Evolutionary conservation across 2,113 vertebrate genomes (phyloP).

Genomic region (Brachyistius frenatus): DNA sequence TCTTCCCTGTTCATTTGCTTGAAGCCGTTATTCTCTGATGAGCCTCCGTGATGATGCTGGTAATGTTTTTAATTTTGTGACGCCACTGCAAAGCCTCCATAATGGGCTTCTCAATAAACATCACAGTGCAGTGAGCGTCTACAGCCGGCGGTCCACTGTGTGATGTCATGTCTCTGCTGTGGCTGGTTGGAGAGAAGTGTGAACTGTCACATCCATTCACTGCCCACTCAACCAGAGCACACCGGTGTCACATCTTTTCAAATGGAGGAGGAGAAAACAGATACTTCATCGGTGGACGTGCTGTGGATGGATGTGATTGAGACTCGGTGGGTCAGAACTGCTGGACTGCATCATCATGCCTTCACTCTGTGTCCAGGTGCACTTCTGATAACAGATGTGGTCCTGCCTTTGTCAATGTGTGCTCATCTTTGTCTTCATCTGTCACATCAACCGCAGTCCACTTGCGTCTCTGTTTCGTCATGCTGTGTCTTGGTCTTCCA

Average conservation of each 20-base stretch:
- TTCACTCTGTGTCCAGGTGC: slow-evolving; percentile 43
- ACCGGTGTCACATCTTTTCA: slow-evolving; percentile 43
- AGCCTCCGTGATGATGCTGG: not conserved
- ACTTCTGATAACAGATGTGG: slow-evolving; percentile 29
- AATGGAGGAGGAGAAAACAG: not conserved
- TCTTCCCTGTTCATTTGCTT: not conserved
- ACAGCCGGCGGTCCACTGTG: slow-evolving; percentile 9
- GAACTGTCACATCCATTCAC: slow-evolving; percentile 52
- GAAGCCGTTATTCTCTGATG: not conserved
- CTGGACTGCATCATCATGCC: slow-evolving; percentile 45
- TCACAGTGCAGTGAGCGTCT: slow-evolving; percentile 15
- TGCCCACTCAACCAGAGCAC: slow-evolving; percentile 53
- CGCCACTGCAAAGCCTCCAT: slow-evolving; percentile 14
- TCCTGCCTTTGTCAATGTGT: slow-evolving; percentile 5
- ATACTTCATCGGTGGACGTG: not conserved
- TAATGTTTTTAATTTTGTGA: slow-evolving; percentile 48
- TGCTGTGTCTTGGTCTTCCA: slow-evolving; percentile 2
- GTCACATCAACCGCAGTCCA: not conserved
- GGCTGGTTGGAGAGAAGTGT: slow-evolving; percentile 35
- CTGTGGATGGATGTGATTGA: slow-evolving; percentile 38
- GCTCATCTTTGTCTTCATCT: slow-evolving; percentile 24
- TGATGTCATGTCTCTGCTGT: slow-evolving; percentile 46
- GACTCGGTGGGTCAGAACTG: slow-evolving; percentile 37
- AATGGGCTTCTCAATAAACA: slow-evolving; percentile 21
- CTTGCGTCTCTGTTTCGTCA: not conserved